Conservation (phyloP, 2,113 vertebrate genomes). For the Lamprotornis superbus region DNA sequence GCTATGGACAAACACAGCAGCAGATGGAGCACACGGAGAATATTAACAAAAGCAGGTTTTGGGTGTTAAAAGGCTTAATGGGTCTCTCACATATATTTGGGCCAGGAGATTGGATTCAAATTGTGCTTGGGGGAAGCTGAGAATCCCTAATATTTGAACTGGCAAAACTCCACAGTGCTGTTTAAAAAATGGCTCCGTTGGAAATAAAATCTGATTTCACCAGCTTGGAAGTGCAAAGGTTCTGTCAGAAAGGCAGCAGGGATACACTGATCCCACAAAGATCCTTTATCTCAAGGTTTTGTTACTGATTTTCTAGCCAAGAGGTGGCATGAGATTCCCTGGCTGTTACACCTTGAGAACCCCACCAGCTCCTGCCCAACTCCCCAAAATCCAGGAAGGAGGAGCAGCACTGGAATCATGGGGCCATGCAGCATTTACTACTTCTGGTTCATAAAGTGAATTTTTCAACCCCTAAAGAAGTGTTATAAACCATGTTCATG, state of each 20-base stretch:
- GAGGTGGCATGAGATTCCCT: not conserved
- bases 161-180: not conserved
- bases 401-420: not conserved
- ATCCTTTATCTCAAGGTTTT: not conserved
- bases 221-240: not conserved
- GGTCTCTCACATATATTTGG: not conserved
- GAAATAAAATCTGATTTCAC: not conserved
- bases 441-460: not conserved
- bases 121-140: constrained; percentile 16
- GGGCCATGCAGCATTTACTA: not conserved
- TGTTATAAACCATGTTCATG: not conserved
- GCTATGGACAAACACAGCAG: constrained; percentile 42
- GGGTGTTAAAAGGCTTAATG: constrained; percentile 58
- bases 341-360: not conserved
- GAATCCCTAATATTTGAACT: constrained; percentile 12
- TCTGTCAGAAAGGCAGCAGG: not conserved
- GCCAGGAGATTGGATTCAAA: not conserved
- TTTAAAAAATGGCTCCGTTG: not conserved
- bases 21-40: constrained; percentile 50
- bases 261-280: not conserved
- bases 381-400: not conserved
- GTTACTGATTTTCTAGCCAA: not conserved
- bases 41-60: constrained; percentile 36
- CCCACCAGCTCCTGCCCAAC: not conserved
- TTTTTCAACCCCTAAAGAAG: not conserved